Evolutionary conservation across 2,888 invertebrate species (phyloP).

Genomic region (Diplazon laetatorius): DNA sequence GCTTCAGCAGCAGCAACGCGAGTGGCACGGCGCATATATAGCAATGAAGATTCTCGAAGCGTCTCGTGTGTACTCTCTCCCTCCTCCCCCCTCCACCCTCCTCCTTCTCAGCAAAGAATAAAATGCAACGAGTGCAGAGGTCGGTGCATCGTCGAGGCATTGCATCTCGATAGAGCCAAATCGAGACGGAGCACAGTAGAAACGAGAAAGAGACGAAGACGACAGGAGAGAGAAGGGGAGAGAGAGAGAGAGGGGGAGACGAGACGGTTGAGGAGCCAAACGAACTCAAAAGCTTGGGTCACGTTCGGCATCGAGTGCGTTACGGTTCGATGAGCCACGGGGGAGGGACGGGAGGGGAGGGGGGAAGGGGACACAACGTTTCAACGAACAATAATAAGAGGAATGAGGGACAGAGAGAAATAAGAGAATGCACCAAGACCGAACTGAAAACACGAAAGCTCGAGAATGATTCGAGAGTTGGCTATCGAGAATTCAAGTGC

Average conservation of each 20-base stretch:
- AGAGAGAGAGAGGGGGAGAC: not conserved
- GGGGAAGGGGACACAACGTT: not conserved
- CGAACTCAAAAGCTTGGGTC: slow-evolving; percentile 51
- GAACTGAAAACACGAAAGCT: slow-evolving; percentile 22
- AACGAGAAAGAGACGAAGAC: not conserved
- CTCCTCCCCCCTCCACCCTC: no score
- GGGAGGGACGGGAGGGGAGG: not conserved
- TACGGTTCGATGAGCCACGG: slow-evolving; percentile 40
- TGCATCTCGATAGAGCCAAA: slow-evolving; percentile 38
- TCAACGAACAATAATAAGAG: slow-evolving; percentile 26
- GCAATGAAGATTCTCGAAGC: slow-evolving; percentile 29
- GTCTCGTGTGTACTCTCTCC: slow-evolving; percentile 23
- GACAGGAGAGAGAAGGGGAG: not conserved
- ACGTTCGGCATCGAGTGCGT: slow-evolving; percentile 39
- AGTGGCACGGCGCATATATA: not conserved
- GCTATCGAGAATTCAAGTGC: not conserved
- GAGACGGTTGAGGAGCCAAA: slow-evolving; percentile 36
- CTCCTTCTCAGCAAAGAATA: slow-evolving; percentile 38
- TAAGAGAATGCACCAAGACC: not conserved
- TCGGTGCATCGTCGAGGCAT: slow-evolving; percentile 42
- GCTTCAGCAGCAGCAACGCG: not conserved
- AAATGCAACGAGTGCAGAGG: slow-evolving; percentile 42
- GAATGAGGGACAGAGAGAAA: slow-evolving; percentile 31
- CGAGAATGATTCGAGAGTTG: slow-evolving; percentile 18
- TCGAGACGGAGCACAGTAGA: slow-evolving; percentile 1